Conservation (phyloP, 2,797 vertebrate species). For the Amblyopsis hoosieri region DNA sequence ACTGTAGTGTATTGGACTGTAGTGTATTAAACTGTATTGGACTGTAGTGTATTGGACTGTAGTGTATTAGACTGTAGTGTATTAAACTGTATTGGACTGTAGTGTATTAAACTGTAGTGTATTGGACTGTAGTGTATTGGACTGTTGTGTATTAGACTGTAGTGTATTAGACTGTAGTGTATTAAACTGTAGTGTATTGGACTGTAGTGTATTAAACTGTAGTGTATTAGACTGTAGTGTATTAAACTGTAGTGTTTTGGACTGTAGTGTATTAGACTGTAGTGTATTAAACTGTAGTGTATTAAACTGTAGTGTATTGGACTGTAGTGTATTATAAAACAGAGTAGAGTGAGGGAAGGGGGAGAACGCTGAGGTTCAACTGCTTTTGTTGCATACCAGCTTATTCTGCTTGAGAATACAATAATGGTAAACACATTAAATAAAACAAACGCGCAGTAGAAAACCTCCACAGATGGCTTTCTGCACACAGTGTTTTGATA, state of each 20-base stretch:
- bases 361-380: constrained; percentile 37
- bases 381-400: constrained; percentile 52
- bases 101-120: background rate
- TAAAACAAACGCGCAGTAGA: constrained; percentile 31
- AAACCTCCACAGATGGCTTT: constrained; percentile 25
- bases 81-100: background rate
- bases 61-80: no score
- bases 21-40: background rate
- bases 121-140: background rate
- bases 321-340: constrained; percentile 1
- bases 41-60: no score
- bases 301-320: no score
- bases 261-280: constrained; percentile 2
- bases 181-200: background rate
- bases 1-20: background rate
- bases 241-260: no score
- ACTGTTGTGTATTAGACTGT: constrained; percentile 2
- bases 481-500: constrained; percentile 25
- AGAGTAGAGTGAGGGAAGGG: constrained; percentile 36
- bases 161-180: no score
- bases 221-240: no score
- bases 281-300: no score
- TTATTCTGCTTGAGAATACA: constrained; percentile 46
- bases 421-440: constrained; percentile 50
- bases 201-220: background rate